These are phyloP conservation scores for Linnaemya vulpina DNA, from an alignment of 2,888 invertebrate species.

Conservation along the genomic window DNA sequence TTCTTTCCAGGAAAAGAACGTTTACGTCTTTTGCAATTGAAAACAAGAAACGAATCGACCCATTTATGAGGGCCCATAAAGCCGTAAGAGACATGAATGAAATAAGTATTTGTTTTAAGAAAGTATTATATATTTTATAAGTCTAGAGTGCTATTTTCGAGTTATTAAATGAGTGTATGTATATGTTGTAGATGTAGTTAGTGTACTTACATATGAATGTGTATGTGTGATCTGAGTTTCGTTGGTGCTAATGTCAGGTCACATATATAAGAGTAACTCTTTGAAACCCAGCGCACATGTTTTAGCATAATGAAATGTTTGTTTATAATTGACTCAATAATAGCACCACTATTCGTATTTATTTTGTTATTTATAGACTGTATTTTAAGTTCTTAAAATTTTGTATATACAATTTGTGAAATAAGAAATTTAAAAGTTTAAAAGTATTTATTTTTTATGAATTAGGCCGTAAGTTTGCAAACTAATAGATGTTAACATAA, in stretches of 20 bases:
- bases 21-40: constrained; percentile 74
- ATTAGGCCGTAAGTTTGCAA: no score
- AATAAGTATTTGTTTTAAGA: constrained; percentile 8
- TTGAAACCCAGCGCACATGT: no score
- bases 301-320: no score
- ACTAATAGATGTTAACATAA: constrained; percentile 36
- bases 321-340: background rate
- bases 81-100: background rate
- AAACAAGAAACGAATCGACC: constrained; percentile 76
- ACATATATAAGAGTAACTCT: no score
- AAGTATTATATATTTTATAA: constrained; percentile 50
- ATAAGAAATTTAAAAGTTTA: no score
- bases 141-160: background rate
- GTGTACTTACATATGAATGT: no score
- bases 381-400: background rate
- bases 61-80: constrained; percentile 73
- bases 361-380: background rate
- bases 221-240: no score
- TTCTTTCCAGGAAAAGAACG: constrained; percentile 79
- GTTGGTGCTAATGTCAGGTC: no score
- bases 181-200: no score
- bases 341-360: background rate
- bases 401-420: no score
- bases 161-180: constrained; percentile 59
- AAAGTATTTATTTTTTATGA: no score